Evolutionary conservation across 1,140 invertebrate genomes (phyloP), one percentile per base, ranked within the genome.

Genomic region (Aphelinus atriplicis): DNA sequence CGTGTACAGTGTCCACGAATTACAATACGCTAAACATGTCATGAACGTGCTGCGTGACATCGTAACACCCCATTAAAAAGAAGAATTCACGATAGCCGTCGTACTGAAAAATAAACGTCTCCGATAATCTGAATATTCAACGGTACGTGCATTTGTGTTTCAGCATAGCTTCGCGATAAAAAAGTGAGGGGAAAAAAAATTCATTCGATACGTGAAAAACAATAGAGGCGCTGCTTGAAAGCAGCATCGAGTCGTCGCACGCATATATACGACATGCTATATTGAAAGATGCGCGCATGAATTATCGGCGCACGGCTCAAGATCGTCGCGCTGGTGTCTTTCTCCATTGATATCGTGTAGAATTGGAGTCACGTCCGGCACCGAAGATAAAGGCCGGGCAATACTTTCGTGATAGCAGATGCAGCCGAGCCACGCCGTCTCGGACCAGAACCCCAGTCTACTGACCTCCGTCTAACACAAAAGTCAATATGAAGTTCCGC

Each of bases 361-460:
- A 63, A 45, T 63, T 63, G 42, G 45, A 63, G 61, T 63, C 61
- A 63, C 61, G 61, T 47, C 45, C 46, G 61, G 61, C 46, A 3
- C 26, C 46, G 26, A n/a, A 6, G 61, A 63, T 63, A 63, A 63
- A 46, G 61, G 46, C 61, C 1, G 45, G 26, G 26, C 1, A 46
- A 45, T 43, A 5, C 45, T 60, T 48, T 63, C 48, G n/a, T 63
- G 61, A 63, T 26, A 3, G 7, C 42, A 63, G 61, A 63, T 47
- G 46, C 45, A 63, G 43, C 46, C 45, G 26, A 26, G 26, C 26
- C 26, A 26, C 26, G 26, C 26, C 26, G 26, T 26, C 26, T 26
- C 26, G 26, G 26, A 26, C 26, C 26, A 26, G 43, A 48, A 63
- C 46, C 43, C 46, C 61, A 47, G 46, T 60, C 58, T 60, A 26